phyloP scores from a whole-genome alignment of 1,140 invertebrate species.

The Temnothorax longispinosus region DNA sequence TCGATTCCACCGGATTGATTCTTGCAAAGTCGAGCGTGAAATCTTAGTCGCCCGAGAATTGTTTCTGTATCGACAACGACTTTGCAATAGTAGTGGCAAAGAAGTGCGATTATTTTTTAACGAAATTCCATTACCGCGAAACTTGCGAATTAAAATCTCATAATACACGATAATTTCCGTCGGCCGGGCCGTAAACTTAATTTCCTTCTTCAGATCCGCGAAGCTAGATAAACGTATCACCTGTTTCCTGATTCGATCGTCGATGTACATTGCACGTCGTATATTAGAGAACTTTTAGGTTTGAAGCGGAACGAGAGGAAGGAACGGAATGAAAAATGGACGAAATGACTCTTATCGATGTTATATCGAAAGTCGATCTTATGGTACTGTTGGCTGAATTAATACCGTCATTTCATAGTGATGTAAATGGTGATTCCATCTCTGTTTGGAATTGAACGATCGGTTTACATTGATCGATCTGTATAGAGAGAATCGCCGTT shows the following conservation, averaged over 20 bases:
- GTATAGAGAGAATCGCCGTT: slow-evolving; percentile 50
- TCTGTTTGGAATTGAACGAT: slow-evolving; percentile 24
- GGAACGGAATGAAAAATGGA: background rate
- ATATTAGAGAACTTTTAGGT: background rate
- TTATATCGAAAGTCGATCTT: slow-evolving; percentile 8
- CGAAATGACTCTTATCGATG: slow-evolving; percentile 8
- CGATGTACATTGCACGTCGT: background rate
- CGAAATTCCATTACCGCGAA: slow-evolving; percentile 18
- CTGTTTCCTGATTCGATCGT: slow-evolving; percentile 9
- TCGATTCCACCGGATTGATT: slow-evolving; percentile 61
- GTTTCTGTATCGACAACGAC: slow-evolving; percentile 46
- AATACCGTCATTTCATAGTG: background rate
- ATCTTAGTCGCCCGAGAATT: slow-evolving; percentile 66
- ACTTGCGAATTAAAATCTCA: slow-evolving; percentile 13
- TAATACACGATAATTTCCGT: slow-evolving; percentile 1
- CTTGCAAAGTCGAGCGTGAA: slow-evolving; percentile 76
- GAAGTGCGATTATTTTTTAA: slow-evolving; percentile 6
- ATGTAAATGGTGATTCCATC: background rate
- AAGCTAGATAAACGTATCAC: slow-evolving; percentile 7
- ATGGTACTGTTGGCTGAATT: background rate
- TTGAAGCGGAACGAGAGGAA: background rate
- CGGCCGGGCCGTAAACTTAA: slow-evolving; percentile 3
- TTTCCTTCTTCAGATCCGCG: slow-evolving; percentile 5
- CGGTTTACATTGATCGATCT: slow-evolving; percentile 25
- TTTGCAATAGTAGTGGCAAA: background rate